Evolutionary conservation across 2,888 invertebrate species (phyloP), one percentile per base, ranked within the genome.

Genomic region (Tigriopus californicus): DNA sequence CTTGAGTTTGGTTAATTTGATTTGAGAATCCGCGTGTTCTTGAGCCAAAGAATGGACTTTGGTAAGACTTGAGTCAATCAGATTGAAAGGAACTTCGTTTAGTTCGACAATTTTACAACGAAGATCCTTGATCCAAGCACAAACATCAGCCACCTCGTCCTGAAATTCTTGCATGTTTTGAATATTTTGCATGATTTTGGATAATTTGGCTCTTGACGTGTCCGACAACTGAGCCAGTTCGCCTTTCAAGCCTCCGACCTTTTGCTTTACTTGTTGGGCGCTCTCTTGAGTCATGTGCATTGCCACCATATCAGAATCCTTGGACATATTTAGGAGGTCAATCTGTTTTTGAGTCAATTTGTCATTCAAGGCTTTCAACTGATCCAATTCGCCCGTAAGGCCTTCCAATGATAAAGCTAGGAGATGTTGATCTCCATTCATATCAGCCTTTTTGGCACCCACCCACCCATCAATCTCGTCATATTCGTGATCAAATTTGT

Each of bases 291-390:
- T 80, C 55, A 89, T 74, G 63, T 79, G 79, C 65, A 85, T 81
- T 61, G 82, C 80, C 22, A 89, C 81, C 60, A 80, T 80, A 68
- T 90, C 89, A 63, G 82, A 82, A 51, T 78, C 79, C 69, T 88
- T 86, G 0, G 84, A 84, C 48, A 90, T 70, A 1, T 81, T 77
- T 46, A 87, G 83, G 49, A 89, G 73, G 69, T 85, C 85, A 0
- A 85, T 83, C 71, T 87, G 85, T 66, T 88, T 86, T 67, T 85
- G 83, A 0, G 84, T 82, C 64, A 91, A 81, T 68, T 88, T 86
- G 66, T 86, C 85, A 64, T 84, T 85, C 49, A 75, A 62, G 41
- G 66, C 67, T 70, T 72, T 66, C 42, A 67, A 49, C 58, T 62
- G 61, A 8, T 51, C 60, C 20, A 66, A 61, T 3, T 63, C 61